Base-by-base conservation (phyloP, 2,797 vertebrate genomes). In the Centropyge bicolor region DNA sequence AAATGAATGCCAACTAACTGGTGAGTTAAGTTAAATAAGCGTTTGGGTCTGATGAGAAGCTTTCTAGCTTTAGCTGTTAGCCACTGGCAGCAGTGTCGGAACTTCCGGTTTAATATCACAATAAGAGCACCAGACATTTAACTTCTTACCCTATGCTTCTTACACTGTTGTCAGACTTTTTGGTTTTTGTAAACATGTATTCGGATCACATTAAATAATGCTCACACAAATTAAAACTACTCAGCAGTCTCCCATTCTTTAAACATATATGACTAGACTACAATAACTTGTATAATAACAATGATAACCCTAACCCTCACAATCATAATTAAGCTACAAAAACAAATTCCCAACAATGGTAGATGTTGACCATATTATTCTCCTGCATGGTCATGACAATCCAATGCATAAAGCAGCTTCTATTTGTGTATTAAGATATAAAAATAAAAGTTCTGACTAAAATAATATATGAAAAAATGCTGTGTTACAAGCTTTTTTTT, bases 61-160 rank as follows among this genome's bases (percentile, higher is more conserved):
- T 84, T 65, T 88, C 36, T 78, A 86, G 85, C 85, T 55, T 45
- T 52, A 76, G 84, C 81, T 56, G 80, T n/a, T 76, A 86, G 78
- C 80, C 35, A 45, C 27, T 54, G 35, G 4, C 17, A 49, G 22
- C 17, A 43, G 45, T 5, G 40, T 72, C 31, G 14, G 20, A 20
- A 88, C 92, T 90, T 94, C 93, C 93, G 89, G 85, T 86, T 24
- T 22, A 10, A 35, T 14, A 13, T 19, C 83, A 91, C 9, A 90
- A 90, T 92, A 91, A 92, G 91, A 89, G 86, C 70, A 3, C 5
- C 20, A 1, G 0, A 46, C 19, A 43, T 13, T 5, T 35, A 43
- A 49, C 6, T 13, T 35, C 8, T 16, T 16, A 17, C 8, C n/a
- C n/a, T n/a, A n/a, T n/a, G n/a, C 6, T 13, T 35, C 8, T 16